Conservation (phyloP, 2,113 vertebrate genomes). For the Talpa occidentalis region DNA sequence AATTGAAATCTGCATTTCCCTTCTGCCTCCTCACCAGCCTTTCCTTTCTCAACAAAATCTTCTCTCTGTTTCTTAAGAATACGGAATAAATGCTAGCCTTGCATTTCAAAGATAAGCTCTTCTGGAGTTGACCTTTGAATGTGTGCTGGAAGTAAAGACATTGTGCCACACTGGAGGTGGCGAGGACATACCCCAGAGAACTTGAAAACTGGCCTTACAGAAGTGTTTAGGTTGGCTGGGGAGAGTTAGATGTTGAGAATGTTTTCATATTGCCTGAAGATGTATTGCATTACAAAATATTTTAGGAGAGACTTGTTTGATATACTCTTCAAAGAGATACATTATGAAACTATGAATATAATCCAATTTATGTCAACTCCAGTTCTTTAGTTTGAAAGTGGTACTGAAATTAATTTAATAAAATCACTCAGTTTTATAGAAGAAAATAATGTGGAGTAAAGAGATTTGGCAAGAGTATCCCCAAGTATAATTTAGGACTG, state of each 20-base stretch:
- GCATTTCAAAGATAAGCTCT: constrained; percentile 10
- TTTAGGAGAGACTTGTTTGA: constrained; percentile 7
- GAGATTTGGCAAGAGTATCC: not conserved
- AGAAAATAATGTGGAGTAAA: not conserved
- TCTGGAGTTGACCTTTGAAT: constrained; percentile 10
- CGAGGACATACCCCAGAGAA: not conserved
- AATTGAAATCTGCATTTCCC: not conserved
- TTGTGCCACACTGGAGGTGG: not conserved
- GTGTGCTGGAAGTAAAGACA: not conserved
- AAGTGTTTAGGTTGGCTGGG: not conserved
- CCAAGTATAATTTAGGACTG: not conserved
- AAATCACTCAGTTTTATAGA: constrained; percentile 17
- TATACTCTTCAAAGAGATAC: constrained; percentile 13
- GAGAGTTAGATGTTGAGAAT: not conserved
- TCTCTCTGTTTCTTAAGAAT: not conserved
- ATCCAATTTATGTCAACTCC: constrained; percentile 28
- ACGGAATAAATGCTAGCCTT: not conserved
- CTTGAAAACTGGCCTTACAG: constrained; percentile 20
- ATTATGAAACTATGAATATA: constrained; percentile 29
- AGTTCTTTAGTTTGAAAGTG: constrained; percentile 24
- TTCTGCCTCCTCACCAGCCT: not conserved
- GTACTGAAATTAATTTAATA: constrained; percentile 38
- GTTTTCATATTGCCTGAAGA: not conserved
- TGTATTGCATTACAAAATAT: constrained; percentile 27
- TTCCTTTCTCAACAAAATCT: not conserved